Percentiles rank a stretch among this genome's conserved stretches.
Conservation (phyloP, 2,797 vertebrate species). For the Clarias platycephalus region DNA sequence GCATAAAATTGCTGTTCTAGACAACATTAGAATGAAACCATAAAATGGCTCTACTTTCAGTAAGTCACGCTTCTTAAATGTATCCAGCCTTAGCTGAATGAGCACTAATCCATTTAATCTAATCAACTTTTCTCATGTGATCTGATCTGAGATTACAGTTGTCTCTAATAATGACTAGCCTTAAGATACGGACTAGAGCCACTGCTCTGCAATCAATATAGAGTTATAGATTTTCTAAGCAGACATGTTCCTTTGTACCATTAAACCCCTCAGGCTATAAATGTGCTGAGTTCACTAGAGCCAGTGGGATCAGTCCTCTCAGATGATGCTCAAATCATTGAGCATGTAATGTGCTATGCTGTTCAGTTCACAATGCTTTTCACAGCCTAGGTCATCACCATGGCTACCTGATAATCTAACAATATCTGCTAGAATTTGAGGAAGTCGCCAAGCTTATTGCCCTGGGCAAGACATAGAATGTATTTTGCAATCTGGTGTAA, state of each 20-base stretch:
- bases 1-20: not conserved
- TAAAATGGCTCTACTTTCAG: not conserved
- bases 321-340: slow-evolving; percentile 51
- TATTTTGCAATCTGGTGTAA: slow-evolving; percentile 37
- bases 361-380: slow-evolving; percentile 47
- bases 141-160: not conserved
- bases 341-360: slow-evolving; percentile 49
- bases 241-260: slow-evolving; percentile 5
- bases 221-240: slow-evolving; percentile 32
- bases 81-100: not conserved
- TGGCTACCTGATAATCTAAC: slow-evolving; percentile 54
- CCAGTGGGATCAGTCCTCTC: slow-evolving; percentile 33
- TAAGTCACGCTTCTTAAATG: slow-evolving; percentile 9
- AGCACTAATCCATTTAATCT: slow-evolving; percentile 38
- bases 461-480: slow-evolving; percentile 36
- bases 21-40: not conserved
- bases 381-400: slow-evolving; percentile 56
- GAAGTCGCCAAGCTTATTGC: slow-evolving; percentile 43
- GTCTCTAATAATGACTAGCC: not conserved
- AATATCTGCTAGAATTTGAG: slow-evolving; percentile 43
- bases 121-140: slow-evolving; percentile 25
- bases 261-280: slow-evolving; percentile 29
- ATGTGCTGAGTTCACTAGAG: slow-evolving; percentile 31
- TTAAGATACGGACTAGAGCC: not conserved
- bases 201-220: not conserved